Evolutionary conservation across 2,797 vertebrate species (phyloP).

Genomic region (Enteromius afrohamiltoni): DNA sequence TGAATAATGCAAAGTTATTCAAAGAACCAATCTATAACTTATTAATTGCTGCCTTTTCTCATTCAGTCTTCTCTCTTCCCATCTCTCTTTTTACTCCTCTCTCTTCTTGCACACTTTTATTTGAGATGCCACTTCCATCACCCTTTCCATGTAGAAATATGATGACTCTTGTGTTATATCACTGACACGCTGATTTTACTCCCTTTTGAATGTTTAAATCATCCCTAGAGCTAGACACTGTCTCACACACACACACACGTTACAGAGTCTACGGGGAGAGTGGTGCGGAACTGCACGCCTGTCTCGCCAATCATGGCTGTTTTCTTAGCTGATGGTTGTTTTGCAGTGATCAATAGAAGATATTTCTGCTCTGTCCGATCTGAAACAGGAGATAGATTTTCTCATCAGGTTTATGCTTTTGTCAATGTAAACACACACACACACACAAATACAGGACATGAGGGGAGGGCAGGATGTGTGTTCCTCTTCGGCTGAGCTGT

Average conservation of each 20-base stretch:
- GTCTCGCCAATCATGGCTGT: constrained; percentile 47
- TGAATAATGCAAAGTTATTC: constrained; percentile 61
- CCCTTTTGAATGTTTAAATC: constrained; percentile 57
- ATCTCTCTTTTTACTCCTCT: constrained; percentile 6
- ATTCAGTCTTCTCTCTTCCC: neutral
- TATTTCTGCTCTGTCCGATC: constrained; percentile 45
- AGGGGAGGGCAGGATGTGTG: constrained; percentile 47
- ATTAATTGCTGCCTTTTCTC: constrained; percentile 55
- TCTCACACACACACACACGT: constrained; percentile 9
- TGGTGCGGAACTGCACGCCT: neutral
- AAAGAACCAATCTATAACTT: constrained; percentile 58
- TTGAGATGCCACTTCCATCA: constrained; percentile 47
- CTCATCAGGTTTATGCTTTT: constrained; percentile 51
- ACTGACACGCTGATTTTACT: constrained; percentile 47
- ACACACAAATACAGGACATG: constrained; percentile 21
- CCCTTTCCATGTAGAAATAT: constrained; percentile 54
- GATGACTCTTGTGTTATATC: constrained; percentile 56
- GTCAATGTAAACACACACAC: constrained; percentile 41
- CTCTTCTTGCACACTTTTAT: constrained; percentile 42
- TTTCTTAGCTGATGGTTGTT: constrained; percentile 44
- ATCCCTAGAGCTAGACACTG: constrained; percentile 36
- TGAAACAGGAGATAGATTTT: constrained; percentile 54
- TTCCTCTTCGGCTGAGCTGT: constrained; percentile 49
- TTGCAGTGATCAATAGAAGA: constrained; percentile 46
- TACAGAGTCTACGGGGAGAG: neutral